Base-by-base conservation (phyloP, 1,140 invertebrate species). In the Drosophila sulfurigaster region DNA sequence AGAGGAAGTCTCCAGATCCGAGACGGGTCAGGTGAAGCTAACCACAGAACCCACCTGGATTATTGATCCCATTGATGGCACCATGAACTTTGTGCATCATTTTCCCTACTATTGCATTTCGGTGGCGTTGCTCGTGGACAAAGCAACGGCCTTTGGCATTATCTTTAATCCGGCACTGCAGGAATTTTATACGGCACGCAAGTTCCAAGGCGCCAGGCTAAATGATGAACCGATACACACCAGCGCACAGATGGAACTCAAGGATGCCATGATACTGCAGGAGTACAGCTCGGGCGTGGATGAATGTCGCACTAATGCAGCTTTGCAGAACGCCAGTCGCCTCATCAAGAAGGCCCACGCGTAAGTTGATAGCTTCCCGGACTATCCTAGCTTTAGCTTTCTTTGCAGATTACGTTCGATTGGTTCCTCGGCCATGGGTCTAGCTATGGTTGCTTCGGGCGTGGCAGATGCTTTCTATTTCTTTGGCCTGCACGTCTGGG, bases 41-140 rank as follows among this genome's bases (percentile, higher is more conserved):
- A 98, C 97, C 1, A 95, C 98, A 92, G 95, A 94, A 5, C 98
- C 98, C 5, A 99, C 98, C 2, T 99, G 99, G 99, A 97, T 99
- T 52, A 98, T 99, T 70, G 98, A 98, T 93, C 97, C 97, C 0
- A 95, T 98, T 5, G 97, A 98, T 92, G 97, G 97, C 3, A 98
- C 97, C 1, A 96, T 97, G 95, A 98, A 98, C 92, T 98, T 97
- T 90, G 96, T 98, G 8, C 97, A 98, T 90, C 94, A 95, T 7
- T 96, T 97, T 81, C 97, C 96, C 1, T 95, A 96, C 81, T 96
- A 95, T 13, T 97, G 96, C 79, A 96, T 98, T 80, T 97, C 97
- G 0, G 93, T 98, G 41, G 97, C 95, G 0, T 92, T 97, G 2
- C 93, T 95, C 49, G 94, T 98, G 1, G 94, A 97, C 25, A 95